Evolutionary conservation across 2,888 invertebrate genomes (phyloP).

Genomic region (Caenorhabditis doughertyi): DNA sequence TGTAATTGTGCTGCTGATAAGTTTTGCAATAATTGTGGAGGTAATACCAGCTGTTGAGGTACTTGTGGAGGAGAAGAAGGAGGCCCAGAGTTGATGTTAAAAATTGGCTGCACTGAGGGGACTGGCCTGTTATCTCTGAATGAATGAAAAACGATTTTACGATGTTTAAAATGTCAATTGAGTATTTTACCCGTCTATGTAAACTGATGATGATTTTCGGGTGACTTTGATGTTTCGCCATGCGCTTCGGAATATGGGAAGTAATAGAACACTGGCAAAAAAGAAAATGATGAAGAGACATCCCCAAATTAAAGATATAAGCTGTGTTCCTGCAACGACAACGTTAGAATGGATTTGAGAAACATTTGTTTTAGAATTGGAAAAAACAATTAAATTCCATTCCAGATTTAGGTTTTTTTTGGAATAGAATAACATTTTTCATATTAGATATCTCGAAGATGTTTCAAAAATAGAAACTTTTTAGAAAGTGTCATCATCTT

Average conservation of each 20-base stretch:
- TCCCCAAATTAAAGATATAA: constrained; percentile 55
- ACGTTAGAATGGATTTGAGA: too few species aligned
- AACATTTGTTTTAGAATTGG: too few species aligned
- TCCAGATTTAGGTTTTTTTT: too few species aligned
- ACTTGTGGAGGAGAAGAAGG: constrained; percentile 8
- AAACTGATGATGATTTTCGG: constrained; percentile 59
- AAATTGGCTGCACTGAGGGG: constrained; percentile 49
- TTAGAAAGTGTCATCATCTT: too few species aligned
- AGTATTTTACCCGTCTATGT: constrained; percentile 41
- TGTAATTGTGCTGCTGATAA: not conserved
- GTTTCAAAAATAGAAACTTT: too few species aligned
- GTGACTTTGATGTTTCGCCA: constrained; percentile 59
- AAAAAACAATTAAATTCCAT: too few species aligned
- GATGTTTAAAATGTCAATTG: constrained; percentile 16
- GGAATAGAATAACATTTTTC: too few species aligned
- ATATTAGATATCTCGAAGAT: too few species aligned
- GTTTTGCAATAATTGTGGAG: constrained; percentile 34
- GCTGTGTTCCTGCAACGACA: constrained; percentile 39
- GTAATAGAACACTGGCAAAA: constrained; percentile 44
- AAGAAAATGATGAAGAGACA: constrained; percentile 40
- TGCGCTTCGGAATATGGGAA: constrained; percentile 45
- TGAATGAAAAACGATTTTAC: constrained; percentile 26
- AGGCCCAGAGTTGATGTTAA: constrained; percentile 45
- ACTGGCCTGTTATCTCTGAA: constrained; percentile 46
- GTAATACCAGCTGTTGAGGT: constrained; percentile 22